phyloP scores from a whole-genome alignment of 1,140 invertebrate species.

The Ridgeia piscesae region DNA sequence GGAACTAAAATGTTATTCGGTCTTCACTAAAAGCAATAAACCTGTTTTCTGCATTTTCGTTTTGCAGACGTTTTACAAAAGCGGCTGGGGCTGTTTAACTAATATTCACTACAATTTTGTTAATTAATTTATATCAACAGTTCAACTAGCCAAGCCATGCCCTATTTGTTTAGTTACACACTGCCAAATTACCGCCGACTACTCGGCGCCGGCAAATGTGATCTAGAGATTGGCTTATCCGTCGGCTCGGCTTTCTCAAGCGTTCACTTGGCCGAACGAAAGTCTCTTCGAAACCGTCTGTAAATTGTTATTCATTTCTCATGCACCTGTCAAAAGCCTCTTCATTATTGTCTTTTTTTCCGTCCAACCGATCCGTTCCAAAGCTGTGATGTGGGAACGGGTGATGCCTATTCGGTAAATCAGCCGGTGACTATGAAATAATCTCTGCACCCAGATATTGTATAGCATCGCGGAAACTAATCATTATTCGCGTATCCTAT shows the following conservation, averaged over 20 bases:
- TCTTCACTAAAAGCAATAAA: too few species aligned
- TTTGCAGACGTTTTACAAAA: too few species aligned
- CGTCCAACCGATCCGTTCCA: neutral
- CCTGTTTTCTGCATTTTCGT: too few species aligned
- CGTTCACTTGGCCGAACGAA: neutral
- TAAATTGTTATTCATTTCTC: neutral
- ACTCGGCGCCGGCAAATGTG: neutral
- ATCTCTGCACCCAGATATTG: neutral
- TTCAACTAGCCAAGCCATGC: too few species aligned
- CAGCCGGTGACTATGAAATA: neutral
- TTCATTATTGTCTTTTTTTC: neutral
- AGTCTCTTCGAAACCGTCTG: neutral
- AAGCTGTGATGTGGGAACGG: neutral
- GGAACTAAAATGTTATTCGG: too few species aligned
- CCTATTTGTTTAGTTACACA: neutral
- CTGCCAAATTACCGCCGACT: neutral
- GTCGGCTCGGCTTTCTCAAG: neutral
- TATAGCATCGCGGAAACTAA: neutral
- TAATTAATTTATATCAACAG: too few species aligned
- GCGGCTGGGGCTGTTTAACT: too few species aligned
- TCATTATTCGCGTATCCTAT: neutral
- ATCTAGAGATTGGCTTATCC: too few species aligned
- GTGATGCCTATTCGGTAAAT: neutral
- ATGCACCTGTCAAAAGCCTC: neutral
- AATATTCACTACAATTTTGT: too few species aligned